phyloP scores from a whole-genome alignment of 2,797 vertebrate species.

The Notolabrus celidotus region DNA sequence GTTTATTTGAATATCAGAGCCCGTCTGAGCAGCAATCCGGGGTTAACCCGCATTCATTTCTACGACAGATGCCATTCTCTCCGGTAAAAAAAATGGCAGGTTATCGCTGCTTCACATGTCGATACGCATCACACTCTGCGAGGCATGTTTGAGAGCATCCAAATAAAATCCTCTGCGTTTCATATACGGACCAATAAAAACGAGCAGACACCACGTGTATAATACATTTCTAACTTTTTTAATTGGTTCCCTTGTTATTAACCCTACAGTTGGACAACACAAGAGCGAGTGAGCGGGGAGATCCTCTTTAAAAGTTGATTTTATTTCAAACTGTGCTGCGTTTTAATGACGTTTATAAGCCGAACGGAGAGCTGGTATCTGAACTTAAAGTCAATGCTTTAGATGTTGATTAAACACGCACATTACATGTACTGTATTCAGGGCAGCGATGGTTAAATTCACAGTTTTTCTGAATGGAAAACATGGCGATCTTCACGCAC shows the following conservation, averaged over 20 bases:
- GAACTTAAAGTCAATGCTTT: fast-evolving
- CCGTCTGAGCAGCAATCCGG: not conserved
- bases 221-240: constrained; percentile 21
- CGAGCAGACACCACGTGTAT: not conserved
- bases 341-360: fast-evolving
- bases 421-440: not conserved
- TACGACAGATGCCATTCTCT: not conserved
- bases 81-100: constrained; percentile 5
- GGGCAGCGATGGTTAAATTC: fast-evolving
- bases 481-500: not conserved
- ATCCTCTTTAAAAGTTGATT: not conserved
- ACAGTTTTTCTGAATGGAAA: not conserved
- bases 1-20: not conserved
- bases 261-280: not conserved
- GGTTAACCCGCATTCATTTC: not conserved
- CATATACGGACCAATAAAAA: not conserved
- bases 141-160: not conserved
- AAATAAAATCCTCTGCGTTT: not conserved
- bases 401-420: fast-evolving
- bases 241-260: not conserved
- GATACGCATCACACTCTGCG: not conserved
- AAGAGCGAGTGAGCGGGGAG: too few relatives aligned
- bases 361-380: not conserved
- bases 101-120: not conserved
- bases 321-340: not conserved